A percentile compares a stretch with the other conserved stretches of the same genome.
phyloP scores from a whole-genome alignment of 1,140 invertebrate genomes.

The Eupristina koningsbergeri region DNA sequence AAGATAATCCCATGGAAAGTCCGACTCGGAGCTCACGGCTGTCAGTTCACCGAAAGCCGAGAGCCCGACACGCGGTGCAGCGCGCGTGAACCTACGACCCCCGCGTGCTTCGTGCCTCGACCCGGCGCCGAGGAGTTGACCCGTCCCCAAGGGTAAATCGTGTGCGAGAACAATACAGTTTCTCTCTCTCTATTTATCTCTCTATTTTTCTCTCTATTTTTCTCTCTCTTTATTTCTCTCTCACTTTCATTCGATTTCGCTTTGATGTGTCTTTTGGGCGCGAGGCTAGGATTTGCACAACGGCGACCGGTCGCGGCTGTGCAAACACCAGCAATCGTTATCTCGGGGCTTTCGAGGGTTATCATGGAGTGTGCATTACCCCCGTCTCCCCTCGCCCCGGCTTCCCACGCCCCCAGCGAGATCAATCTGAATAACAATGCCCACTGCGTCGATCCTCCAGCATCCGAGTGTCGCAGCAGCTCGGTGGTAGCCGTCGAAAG shows the following conservation, averaged over 20 bases:
- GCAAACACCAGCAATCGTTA: neutral
- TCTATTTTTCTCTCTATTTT: no score
- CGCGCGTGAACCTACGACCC: neutral
- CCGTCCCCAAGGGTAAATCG: neutral
- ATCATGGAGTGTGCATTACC: neutral
- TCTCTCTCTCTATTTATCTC: no score
- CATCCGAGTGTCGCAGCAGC: no score
- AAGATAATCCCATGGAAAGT: slow-evolving; percentile 59
- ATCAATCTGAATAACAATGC: neutral
- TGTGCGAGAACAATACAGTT: no score
- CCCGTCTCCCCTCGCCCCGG: neutral
- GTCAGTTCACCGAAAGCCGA: slow-evolving; percentile 59
- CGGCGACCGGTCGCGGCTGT: no score
- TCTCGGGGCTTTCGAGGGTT: neutral
- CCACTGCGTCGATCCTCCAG: neutral
- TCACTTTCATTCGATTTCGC: no score
- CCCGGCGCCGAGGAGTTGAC: neutral
- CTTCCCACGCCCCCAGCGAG: no score
- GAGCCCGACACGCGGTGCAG: slow-evolving; percentile 34
- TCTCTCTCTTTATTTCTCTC: no score
- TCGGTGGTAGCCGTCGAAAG: neutral
- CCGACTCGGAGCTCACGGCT: slow-evolving; percentile 46
- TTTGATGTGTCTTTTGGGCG: no score
- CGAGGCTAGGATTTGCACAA: no score
- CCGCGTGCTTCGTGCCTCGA: neutral